Conservation (phyloP, 2,113 vertebrate species). For the Danio rerio region GRCz12tu NC_133193.1:19216501-19217000, state of each 20-base stretch:
- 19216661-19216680: conserved; percentile 56
- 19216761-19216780: conserved; percentile 37
- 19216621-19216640: conserved; percentile 60
- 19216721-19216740: conserved; percentile 9
- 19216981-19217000: conserved; percentile 16
- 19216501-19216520: conserved; percentile 57
- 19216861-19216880: conserved; percentile 65
- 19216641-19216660: conserved; percentile 59
- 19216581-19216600: conserved; percentile 52
- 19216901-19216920: conserved; percentile 27
- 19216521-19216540: conserved; percentile 58
- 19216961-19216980: conserved; percentile 46
- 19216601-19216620: conserved; percentile 68
- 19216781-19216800: conserved; percentile 48
- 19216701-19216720: conserved; percentile 8
- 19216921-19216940: conserved; percentile 33
- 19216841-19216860: conserved; percentile 57
- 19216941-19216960: conserved; percentile 49
- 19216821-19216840: conserved; percentile 50
- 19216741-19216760: conserved; percentile 26
- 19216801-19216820: conserved; percentile 17
- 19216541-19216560: conserved; percentile 37
- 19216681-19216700: conserved; percentile 56
- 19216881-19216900: conserved; percentile 62
- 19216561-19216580: conserved; percentile 26